Conservation (phyloP, 2,888 invertebrate genomes). For the Nephrocerus scutellatus region DNA sequence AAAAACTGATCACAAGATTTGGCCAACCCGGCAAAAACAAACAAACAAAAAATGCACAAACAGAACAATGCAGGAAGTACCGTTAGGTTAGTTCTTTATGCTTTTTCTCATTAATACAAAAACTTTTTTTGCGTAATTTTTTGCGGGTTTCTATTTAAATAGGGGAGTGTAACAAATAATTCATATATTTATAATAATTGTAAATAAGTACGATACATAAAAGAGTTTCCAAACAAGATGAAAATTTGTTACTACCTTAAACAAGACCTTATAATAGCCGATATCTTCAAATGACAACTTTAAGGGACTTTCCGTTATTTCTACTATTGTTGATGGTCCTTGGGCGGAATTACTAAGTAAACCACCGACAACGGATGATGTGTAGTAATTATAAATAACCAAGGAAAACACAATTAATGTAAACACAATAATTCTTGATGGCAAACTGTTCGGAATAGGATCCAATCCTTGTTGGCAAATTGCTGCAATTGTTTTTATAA, state of each 20-base stretch:
- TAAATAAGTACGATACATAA: no score
- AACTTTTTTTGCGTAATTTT: no score
- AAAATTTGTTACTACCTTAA: conserved; percentile 31
- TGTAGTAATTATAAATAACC: conserved; percentile 44
- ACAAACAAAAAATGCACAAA: no score
- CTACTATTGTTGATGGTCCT: conserved; percentile 37
- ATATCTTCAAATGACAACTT: conserved; percentile 43
- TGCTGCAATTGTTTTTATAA: conserved; percentile 34
- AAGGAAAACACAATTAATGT: conserved; percentile 36
- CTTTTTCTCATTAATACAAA: no score
- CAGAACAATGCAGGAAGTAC: no score
- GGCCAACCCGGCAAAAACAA: no score
- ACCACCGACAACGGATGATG: conserved; percentile 45
- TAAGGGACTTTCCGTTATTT: conserved; percentile 36
- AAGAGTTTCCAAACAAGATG: no score
- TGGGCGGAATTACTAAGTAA: conserved; percentile 36
- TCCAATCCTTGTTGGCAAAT: conserved; percentile 42
- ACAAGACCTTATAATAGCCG: conserved; percentile 42
- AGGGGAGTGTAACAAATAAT: no score
- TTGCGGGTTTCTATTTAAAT: no score
- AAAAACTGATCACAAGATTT: no score
- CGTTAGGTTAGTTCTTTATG: no score
- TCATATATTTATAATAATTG: no score
- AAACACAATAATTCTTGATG: conserved; percentile 34
- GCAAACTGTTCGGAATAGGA: conserved; percentile 29